Evolutionary conservation across 2,113 vertebrate genomes (phyloP).

Genomic region (Elachura formosa): DNA sequence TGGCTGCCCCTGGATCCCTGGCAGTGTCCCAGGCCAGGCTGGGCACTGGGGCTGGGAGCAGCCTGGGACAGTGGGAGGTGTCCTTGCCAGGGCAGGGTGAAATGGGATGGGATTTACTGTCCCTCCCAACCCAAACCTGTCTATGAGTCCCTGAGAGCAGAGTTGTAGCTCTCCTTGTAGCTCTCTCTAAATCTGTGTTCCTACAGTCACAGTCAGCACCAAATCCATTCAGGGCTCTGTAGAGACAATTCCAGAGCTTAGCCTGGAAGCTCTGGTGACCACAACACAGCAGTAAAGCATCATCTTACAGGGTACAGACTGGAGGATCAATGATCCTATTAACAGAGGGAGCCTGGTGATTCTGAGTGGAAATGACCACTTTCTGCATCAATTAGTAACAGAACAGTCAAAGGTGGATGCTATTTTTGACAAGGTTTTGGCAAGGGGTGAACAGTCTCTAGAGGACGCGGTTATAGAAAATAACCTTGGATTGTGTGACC

Average conservation of each 20-base stretch:
- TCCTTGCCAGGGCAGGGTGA: background rate
- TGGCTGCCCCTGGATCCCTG: background rate
- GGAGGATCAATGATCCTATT: background rate
- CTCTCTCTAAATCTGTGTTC: background rate
- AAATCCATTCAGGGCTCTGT: background rate
- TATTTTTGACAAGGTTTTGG: background rate
- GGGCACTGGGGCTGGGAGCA: background rate
- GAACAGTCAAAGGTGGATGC: background rate
- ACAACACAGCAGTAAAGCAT: background rate
- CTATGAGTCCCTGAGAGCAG: background rate
- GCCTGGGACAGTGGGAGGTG: background rate
- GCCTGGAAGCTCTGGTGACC: background rate
- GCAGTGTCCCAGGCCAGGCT: background rate
- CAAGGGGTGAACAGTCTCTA: background rate
- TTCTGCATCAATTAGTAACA: background rate
- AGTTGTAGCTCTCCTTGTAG: background rate
- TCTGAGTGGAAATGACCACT: background rate
- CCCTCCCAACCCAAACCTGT: background rate
- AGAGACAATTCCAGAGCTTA: background rate
- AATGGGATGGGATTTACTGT: rapidly evolving
- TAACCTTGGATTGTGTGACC: background rate
- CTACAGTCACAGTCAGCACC: background rate
- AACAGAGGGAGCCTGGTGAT: background rate
- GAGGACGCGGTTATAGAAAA: background rate
- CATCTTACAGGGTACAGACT: background rate